Percentiles rank a stretch among this genome's conserved stretches.
Evolutionary conservation across 1,140 invertebrate species (phyloP).

Genomic region (Zaprionus inermis): DNA sequence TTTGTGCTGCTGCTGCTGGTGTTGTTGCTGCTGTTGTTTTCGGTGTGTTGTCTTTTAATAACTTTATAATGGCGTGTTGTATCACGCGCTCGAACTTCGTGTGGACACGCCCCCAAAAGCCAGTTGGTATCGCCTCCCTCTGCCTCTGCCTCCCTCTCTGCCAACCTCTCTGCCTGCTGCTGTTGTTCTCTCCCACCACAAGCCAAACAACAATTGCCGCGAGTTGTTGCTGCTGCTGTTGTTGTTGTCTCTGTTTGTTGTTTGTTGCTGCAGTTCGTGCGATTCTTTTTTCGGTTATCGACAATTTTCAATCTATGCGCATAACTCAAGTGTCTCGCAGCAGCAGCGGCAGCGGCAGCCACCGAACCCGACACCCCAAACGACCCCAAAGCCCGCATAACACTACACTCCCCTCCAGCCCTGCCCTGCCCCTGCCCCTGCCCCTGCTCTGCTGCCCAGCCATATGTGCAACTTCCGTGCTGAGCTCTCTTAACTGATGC

Average conservation of each 20-base stretch:
- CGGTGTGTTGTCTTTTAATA: constrained; percentile 72
- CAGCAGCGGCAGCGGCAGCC: constrained; percentile 6
- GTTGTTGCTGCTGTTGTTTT: constrained; percentile 15
- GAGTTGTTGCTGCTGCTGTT: constrained; percentile 27
- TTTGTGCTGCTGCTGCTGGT: constrained; percentile 16
- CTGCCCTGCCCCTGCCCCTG: background rate
- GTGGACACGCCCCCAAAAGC: constrained; percentile 58
- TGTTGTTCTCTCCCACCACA: constrained; percentile 18
- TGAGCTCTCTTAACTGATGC: constrained; percentile 72
- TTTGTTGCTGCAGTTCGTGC: constrained; percentile 66
- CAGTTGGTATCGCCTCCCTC: constrained; percentile 9
- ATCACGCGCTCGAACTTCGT: constrained; percentile 71
- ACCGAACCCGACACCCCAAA: constrained; percentile 54
- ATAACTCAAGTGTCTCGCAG: constrained; percentile 77
- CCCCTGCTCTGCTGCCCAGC: background rate
- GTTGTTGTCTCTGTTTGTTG: constrained; percentile 38
- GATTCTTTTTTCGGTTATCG: constrained; percentile 81
- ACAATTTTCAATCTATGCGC: constrained; percentile 80
- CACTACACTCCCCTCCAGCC: constrained; percentile 17
- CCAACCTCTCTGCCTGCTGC: background rate
- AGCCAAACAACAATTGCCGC: constrained; percentile 61
- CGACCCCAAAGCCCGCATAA: constrained; percentile 64
- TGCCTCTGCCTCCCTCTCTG: background rate
- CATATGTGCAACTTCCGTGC: constrained; percentile 81
- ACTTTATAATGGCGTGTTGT: constrained; percentile 81